Percentiles rank a stretch among this genome's conserved stretches.
phyloP scores from a whole-genome alignment of 2,888 invertebrate species.

The Cerastis leucographa region DNA sequence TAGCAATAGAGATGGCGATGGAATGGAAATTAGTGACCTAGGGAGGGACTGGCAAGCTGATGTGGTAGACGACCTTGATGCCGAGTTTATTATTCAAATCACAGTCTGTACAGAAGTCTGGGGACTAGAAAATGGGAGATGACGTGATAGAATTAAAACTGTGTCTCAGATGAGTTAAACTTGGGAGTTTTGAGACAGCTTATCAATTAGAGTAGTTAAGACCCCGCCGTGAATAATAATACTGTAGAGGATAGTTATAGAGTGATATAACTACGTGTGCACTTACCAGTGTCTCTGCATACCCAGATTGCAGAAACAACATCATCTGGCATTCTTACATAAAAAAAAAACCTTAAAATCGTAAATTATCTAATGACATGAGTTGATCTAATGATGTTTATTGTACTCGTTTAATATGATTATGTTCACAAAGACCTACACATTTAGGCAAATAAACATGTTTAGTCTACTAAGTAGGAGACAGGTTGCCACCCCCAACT shows the following conservation, averaged over 20 bases:
- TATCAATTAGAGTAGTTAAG: slow-evolving; percentile 49
- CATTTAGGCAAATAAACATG: neutral
- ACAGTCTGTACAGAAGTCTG: slow-evolving; percentile 54
- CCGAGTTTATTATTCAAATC: slow-evolving; percentile 68
- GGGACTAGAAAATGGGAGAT: slow-evolving; percentile 58
- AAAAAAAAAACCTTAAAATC: neutral
- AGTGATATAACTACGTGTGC: slow-evolving; percentile 25
- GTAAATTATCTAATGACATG: neutral
- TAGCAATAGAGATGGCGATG: slow-evolving; percentile 50
- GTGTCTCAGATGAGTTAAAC: slow-evolving; percentile 48
- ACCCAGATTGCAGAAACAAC: neutral
- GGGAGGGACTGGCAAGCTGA: slow-evolving; percentile 46
- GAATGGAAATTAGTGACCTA: slow-evolving; percentile 57
- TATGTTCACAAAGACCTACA: no score
- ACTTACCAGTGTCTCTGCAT: slow-evolving; percentile 41
- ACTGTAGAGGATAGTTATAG: slow-evolving; percentile 9
- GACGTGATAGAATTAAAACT: slow-evolving; percentile 60
- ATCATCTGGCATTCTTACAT: neutral
- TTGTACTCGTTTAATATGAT: no score
- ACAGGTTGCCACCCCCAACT: neutral
- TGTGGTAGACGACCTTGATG: slow-evolving; percentile 52
- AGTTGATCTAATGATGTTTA: neutral
- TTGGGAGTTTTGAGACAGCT: slow-evolving; percentile 48
- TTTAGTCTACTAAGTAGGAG: no score
- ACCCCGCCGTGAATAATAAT: slow-evolving; percentile 46